phyloP scores from a whole-genome alignment of 2,797 vertebrate genomes.

The Acipenser ruthenus region DNA sequence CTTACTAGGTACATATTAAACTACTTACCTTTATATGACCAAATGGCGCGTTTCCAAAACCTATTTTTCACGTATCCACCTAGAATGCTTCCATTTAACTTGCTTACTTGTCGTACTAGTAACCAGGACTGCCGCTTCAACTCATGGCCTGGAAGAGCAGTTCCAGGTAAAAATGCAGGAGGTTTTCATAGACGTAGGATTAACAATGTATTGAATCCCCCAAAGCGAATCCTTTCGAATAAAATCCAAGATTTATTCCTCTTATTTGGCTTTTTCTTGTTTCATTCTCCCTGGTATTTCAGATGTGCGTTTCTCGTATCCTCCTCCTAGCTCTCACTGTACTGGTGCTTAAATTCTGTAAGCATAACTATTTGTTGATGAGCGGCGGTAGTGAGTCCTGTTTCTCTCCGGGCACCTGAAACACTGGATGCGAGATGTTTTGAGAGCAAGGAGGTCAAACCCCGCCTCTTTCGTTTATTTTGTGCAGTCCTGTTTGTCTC shows the following conservation, averaged over 20 bases:
- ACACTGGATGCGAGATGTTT: conserved; percentile 64
- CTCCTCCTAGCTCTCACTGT: conserved; percentile 26
- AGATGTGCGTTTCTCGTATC: conserved; percentile 16
- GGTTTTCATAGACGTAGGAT: no score
- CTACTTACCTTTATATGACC: conserved; percentile 8
- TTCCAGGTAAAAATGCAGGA: no score
- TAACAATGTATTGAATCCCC: no score
- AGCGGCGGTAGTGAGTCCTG: conserved; percentile 36
- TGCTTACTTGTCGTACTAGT: no score
- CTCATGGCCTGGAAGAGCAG: no score
- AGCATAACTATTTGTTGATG: conserved; percentile 23
- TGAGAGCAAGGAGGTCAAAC: conserved; percentile 55
- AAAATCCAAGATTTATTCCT: neutral
- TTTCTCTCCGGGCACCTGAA: conserved; percentile 60
- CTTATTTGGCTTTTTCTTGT: neutral
- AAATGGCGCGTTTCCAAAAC: no score
- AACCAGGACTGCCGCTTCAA: no score
- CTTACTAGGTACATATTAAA: conserved; percentile 7
- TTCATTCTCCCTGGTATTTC: neutral
- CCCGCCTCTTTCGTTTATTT: conserved; percentile 54
- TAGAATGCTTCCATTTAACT: no score
- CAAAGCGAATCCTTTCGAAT: neutral
- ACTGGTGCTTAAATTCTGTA: conserved; percentile 20
- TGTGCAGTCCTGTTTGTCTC: conserved; percentile 53
- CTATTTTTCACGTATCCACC: no score